Conservation (phyloP, 2,113 vertebrate genomes). For the Benitochromis conjunctus region DNA sequence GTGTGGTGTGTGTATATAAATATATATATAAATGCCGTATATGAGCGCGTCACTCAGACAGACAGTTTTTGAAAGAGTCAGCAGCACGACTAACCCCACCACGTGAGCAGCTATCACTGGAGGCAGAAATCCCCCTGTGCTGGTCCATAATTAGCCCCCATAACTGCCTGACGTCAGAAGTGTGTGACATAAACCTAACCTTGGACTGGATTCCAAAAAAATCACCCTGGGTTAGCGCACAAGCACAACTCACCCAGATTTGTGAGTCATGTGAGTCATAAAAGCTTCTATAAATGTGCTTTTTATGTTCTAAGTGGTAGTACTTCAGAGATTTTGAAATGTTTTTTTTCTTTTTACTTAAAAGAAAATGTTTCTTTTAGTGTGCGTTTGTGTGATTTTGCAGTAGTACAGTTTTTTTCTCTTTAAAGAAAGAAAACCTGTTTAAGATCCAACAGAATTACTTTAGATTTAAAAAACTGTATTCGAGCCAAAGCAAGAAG, state of each 20-base stretch:
- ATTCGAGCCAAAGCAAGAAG: background rate
- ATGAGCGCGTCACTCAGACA: slow-evolving; percentile 38
- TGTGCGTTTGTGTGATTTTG: background rate
- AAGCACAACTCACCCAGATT: slow-evolving; percentile 11
- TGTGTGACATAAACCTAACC: slow-evolving; percentile 59
- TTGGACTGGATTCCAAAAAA: slow-evolving; percentile 62
- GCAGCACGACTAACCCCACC: slow-evolving; percentile 50
- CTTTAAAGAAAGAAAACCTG: background rate
- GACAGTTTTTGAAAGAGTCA: slow-evolving; percentile 60
- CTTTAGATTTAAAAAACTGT: background rate
- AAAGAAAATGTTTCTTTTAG: background rate
- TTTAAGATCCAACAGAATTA: background rate
- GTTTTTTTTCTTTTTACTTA: background rate
- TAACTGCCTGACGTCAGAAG: slow-evolving; percentile 54
- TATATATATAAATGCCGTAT: background rate
- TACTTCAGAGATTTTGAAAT: background rate
- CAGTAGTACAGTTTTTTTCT: background rate
- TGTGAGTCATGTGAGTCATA: slow-evolving; percentile 9
- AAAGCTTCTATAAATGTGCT: background rate
- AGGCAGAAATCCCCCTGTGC: slow-evolving; percentile 59
- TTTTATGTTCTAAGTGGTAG: background rate
- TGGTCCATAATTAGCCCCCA: slow-evolving; percentile 63
- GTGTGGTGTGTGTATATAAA: background rate
- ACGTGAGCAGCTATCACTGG: slow-evolving; percentile 38
- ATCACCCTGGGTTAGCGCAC: slow-evolving; percentile 17